Evolutionary conservation across 2,113 vertebrate genomes (phyloP).

Genomic region (Bombycilla garrulus): DNA sequence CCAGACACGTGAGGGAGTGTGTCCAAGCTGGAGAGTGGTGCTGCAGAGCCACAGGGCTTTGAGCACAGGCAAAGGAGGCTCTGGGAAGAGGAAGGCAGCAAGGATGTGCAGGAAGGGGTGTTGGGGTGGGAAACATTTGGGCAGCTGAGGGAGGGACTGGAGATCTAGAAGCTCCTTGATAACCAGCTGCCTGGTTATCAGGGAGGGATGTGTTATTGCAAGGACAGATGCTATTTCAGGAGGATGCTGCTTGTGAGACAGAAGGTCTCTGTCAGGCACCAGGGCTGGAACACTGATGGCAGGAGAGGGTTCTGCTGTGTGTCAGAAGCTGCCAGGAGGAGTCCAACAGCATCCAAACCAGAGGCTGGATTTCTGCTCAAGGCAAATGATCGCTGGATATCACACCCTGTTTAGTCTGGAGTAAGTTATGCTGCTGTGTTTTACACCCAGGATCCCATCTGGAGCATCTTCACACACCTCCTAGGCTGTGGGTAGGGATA

Average conservation of each 20-base stretch:
- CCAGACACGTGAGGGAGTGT: not conserved
- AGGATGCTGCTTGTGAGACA: not conserved
- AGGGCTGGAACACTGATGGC: not conserved
- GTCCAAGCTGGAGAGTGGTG: not conserved
- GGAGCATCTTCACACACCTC: not conserved
- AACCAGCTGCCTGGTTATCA: not conserved
- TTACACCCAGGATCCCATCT: not conserved
- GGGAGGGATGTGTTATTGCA: not conserved
- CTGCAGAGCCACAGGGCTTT: not conserved
- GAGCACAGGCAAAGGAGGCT: not conserved
- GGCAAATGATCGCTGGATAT: not conserved
- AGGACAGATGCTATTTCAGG: not conserved
- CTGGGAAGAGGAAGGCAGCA: not conserved
- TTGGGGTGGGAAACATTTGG: not conserved
- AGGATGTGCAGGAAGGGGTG: not conserved
- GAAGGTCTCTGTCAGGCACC: not conserved
- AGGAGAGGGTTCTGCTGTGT: not conserved
- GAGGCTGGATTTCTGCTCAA: not conserved
- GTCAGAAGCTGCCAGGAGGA: not conserved
- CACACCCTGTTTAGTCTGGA: not conserved
- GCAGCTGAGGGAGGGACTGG: not conserved
- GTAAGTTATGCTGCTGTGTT: not conserved
- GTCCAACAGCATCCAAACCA: not conserved
- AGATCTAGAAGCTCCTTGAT: not conserved
- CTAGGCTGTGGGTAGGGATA: not conserved